Evolutionary conservation across 1,140 invertebrate species (phyloP), one percentile per base, ranked within the genome.

Genomic region (Drosophila chauvacae): DNA sequence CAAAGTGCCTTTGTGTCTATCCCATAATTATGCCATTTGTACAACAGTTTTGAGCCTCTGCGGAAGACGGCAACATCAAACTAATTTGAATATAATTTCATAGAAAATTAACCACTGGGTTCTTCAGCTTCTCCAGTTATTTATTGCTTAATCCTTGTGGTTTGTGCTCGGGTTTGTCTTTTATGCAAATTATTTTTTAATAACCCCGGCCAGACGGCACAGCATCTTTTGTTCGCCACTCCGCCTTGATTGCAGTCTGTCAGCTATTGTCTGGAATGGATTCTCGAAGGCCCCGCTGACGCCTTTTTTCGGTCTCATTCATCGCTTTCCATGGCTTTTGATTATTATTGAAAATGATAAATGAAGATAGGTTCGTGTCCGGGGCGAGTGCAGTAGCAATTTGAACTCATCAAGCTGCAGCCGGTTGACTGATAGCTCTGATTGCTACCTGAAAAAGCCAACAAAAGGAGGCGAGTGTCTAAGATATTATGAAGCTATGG

Each of bases 71-170:
- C 72, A 65, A 87, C 79, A 72, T 87, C 76, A 83, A 87, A 90
- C 86, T 90, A 90, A 90, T 90, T 90, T 90, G 86, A 90, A 90
- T 90, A 90, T 90, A 90, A 90, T 90, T 90, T 90, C 81, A 83
- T 88, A 87, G 77, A 87, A 83, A 82, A 76, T 79, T 60, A 59
- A 57, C 45, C 42, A 47, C 66, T 41, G 37, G 47, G 37, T 44
- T 58, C 23, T 47, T 37, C 20, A n/a, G n/a, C 45, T 18, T 18
- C 20, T 7, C 62, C n/a, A 47, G 65, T 90, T 85, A 85, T 85
- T 85, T 90, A 90, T 90, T 71, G 75, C 86, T 85, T 90, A 90
- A 90, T 90, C 85, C 85, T 90, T 90, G 81, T 71, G 77, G 66
- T 62, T 70, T 47, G 30, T 72, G 71, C 76, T 44, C 14, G 50